Evolutionary conservation across 2,888 invertebrate genomes (phyloP), one percentile per base, ranked within the genome.

Genomic region (Lacanobia oleracea): DNA sequence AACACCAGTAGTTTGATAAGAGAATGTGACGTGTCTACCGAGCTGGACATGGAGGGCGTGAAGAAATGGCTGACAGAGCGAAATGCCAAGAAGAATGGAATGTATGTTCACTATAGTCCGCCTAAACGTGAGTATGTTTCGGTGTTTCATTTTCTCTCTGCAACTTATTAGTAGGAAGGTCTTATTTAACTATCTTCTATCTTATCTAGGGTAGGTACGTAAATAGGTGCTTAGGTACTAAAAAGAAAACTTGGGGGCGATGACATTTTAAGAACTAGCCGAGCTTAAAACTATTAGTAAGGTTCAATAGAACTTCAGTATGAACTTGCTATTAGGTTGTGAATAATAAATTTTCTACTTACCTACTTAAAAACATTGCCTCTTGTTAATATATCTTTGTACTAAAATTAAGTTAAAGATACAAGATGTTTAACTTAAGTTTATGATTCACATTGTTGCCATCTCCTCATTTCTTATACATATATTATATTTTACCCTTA

Each of bases 41-140:
- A 8, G n/a, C 23, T n/a, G 10, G 72, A 56, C 45, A 95, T 94
- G 94, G 94, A 94, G 77, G 91, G 92, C 64, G 89, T 92, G 33
- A 94, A 92, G 77, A 94, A 94, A 78, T 92, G 91, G 90, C 76
- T 93, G 12, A 85, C 87, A 6, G 92, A 94, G n/a, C 85, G 93
- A 40, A 88, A 84, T 64, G 84, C 79, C 2, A 94, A 90, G 89
- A 93, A 92, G 74, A 93, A 96, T 87, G 97, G 97, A 23, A 91
- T 97, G 10, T 97, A 96, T 88, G 95, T 97, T 10, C 97, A 97
- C 90, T 97, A 97, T 85, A 97, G 96, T 86, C 97, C 97, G 16
- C 97, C 97, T 7, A 96, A 96, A 96, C 92, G 97, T 97, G 94
- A 96, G 95, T 91, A 75, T 16, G 37, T 1, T 54, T 27, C 5